Evolutionary conservation across 2,888 invertebrate species (phyloP).

Genomic region (Shargacucullia verbasci): DNA sequence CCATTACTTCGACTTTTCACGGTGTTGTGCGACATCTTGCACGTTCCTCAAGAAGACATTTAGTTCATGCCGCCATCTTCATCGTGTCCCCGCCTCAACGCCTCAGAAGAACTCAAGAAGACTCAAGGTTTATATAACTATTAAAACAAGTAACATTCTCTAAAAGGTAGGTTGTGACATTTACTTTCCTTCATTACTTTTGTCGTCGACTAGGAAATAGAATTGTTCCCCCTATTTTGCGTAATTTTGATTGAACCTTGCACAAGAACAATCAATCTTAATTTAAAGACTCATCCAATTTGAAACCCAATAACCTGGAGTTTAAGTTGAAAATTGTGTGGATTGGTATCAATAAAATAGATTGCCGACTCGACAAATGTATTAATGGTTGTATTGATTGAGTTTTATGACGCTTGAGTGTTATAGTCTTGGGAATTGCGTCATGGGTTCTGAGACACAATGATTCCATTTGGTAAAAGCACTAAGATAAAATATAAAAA

Average conservation of each 20-base stretch:
- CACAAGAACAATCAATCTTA: constrained; percentile 52
- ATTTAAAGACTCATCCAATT: constrained; percentile 11
- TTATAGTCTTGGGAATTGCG: constrained; percentile 46
- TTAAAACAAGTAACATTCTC: no score
- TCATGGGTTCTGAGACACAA: constrained; percentile 34
- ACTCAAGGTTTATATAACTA: no score
- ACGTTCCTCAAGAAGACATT: no score
- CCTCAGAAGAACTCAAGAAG: no score
- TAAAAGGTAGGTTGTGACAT: not conserved
- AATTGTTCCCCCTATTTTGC: constrained; percentile 29
- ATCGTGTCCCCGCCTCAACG: no score
- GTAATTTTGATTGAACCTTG: constrained; percentile 51
- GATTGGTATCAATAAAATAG: constrained; percentile 44
- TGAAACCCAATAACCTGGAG: constrained; percentile 8
- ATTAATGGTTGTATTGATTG: constrained; percentile 62
- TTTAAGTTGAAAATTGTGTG: constrained; percentile 25
- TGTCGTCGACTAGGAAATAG: constrained; percentile 23
- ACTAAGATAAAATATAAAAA: constrained; percentile 38
- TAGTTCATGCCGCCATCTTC: no score
- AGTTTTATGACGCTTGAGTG: constrained; percentile 55
- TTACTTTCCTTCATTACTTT: constrained; percentile 7
- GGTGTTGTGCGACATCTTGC: no score
- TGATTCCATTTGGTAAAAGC: constrained; percentile 43
- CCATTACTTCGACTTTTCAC: no score
- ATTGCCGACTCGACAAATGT: constrained; percentile 57